Percentiles rank a stretch among this genome's conserved stretches.
Conservation (phyloP, 2,888 invertebrate species). For the Andrena minutula region DNA sequence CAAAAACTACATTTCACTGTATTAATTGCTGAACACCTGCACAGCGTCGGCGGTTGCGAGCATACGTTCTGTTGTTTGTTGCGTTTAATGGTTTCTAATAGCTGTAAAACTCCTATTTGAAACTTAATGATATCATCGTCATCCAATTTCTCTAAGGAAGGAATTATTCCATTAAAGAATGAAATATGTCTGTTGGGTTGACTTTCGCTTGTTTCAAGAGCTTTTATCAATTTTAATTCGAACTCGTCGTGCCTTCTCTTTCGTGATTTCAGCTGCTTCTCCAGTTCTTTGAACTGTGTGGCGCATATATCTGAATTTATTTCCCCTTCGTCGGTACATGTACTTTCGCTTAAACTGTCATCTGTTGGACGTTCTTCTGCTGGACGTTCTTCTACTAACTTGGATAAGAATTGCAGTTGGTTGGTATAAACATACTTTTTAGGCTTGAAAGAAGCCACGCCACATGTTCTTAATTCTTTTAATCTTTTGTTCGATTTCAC, state of each 20-base stretch:
- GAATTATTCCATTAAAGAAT: neutral
- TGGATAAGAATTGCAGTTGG: neutral
- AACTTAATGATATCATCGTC: neutral
- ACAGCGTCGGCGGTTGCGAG: too few relatives aligned
- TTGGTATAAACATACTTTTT: neutral
- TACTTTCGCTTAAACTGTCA: neutral
- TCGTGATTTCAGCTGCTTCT: neutral
- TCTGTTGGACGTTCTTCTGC: neutral
- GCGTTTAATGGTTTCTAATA: neutral
- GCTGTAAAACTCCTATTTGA: slow-evolving; percentile 1
- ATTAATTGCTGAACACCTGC: too few relatives aligned
- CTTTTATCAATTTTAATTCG: neutral
- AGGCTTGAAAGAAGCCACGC: neutral
- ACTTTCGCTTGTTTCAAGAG: neutral
- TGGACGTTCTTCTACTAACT: neutral
- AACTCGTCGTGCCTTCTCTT: slow-evolving; percentile 1
- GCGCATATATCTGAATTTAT: neutral
- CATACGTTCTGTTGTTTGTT: too few relatives aligned
- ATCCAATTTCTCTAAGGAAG: neutral
- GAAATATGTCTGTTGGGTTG: neutral
- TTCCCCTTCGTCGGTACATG: neutral
- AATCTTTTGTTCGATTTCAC: neutral
- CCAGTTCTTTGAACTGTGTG: neutral
- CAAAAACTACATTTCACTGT: too few relatives aligned
- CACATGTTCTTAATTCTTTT: neutral